Evolutionary conservation across 1,140 invertebrate species (phyloP).

Genomic region (Steinernema khuongi): DNA sequence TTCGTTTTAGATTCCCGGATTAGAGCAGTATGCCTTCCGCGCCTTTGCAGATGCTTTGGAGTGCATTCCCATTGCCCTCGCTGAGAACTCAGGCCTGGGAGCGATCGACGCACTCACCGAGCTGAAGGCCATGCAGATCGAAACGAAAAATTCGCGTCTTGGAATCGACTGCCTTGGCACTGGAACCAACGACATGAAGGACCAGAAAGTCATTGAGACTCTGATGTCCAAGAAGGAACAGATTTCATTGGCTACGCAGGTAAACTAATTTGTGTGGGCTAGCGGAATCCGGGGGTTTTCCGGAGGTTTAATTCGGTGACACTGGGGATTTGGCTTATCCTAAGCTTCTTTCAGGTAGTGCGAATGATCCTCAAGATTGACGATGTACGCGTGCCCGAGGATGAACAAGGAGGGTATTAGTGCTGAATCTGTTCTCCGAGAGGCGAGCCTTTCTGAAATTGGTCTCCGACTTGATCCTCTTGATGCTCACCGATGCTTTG

Average conservation of each 20-base stretch:
- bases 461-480: neutral
- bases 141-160: conserved; percentile 76
- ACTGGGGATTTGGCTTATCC: neutral
- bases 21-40: conserved; percentile 95
- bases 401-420: conserved; percentile 24
- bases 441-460: neutral
- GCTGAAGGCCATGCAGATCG: conserved; percentile 79
- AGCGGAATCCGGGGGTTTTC: neutral
- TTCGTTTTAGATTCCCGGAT: conserved; percentile 69
- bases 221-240: conserved; percentile 94
- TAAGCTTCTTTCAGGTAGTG: conserved; percentile 70
- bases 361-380: conserved; percentile 99
- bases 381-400: conserved; percentile 74
- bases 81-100: conserved; percentile 89
- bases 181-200: conserved; percentile 85
- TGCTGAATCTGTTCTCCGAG: conserved; percentile 2
- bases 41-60: conserved; percentile 93
- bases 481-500: conserved; percentile 4
- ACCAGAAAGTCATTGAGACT: conserved; percentile 91
- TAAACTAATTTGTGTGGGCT: conserved; percentile 13
- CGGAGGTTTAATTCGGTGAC: neutral
- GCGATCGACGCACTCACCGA: conserved; percentile 86
- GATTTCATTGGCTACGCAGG: conserved; percentile 80
- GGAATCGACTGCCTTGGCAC: conserved; percentile 90
- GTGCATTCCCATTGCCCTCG: conserved; percentile 84